Evolutionary conservation across 1,140 invertebrate species (phyloP).

Genomic region (Harpegnathos saltator): DNA sequence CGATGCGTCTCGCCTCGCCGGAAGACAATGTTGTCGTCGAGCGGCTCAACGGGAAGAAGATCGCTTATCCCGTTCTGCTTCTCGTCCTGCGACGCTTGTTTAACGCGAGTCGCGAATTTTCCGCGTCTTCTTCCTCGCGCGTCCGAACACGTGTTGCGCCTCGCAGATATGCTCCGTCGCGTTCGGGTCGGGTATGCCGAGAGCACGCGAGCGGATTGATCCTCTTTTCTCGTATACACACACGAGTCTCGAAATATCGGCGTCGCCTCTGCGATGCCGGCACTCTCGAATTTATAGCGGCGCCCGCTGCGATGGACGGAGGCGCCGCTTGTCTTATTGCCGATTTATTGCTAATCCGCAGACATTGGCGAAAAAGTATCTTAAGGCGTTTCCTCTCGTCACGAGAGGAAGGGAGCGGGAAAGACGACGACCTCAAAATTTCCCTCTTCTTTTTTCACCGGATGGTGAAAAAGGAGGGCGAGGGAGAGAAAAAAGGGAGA

Average conservation of each 20-base stretch:
- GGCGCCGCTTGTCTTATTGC: not conserved
- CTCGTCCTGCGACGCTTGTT: conserved; percentile 50
- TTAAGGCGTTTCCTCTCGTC: not conserved
- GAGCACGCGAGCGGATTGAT: conserved; percentile 22
- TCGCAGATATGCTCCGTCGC: conserved; percentile 7
- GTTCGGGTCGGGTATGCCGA: conserved; percentile 9
- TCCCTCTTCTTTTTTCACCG: not conserved
- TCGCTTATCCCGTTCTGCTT: conserved; percentile 50
- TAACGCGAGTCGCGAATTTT: conserved; percentile 45
- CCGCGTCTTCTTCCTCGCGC: conserved; percentile 14
- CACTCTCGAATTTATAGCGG: conserved; percentile 12
- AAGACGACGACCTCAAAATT: not conserved
- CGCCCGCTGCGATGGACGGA: not conserved
- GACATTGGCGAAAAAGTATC: conserved; percentile 1
- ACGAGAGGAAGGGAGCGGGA: not conserved
- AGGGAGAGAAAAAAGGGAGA: not conserved
- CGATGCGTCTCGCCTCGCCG: conserved; percentile 30
- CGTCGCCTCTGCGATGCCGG: not conserved
- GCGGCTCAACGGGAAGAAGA: conserved; percentile 19
- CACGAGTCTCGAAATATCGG: not conserved
- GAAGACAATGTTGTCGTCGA: conserved; percentile 19
- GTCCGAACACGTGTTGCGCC: conserved; percentile 48
- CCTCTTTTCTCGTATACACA: conserved; percentile 7
- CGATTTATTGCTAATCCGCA: not conserved
- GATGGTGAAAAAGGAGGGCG: not conserved